Evolutionary conservation across 2,797 vertebrate species (phyloP).

Genomic region (Menidia menidia): DNA sequence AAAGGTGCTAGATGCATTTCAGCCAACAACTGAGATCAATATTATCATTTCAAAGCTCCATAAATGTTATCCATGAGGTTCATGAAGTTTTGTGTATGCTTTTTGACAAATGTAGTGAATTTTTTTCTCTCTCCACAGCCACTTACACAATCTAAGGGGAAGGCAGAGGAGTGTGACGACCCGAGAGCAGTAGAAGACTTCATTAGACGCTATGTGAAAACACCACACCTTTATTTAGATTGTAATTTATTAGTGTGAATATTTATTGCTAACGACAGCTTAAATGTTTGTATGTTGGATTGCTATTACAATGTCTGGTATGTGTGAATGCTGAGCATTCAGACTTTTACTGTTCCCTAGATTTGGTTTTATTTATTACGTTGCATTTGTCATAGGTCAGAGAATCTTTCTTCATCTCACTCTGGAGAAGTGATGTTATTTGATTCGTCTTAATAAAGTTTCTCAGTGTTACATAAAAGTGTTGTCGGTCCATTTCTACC

Average conservation of each 20-base stretch:
- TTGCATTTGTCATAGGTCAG: conserved; percentile 74
- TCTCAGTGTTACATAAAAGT: conserved; percentile 64
- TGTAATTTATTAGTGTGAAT: conserved; percentile 82
- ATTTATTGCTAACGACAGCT: conserved; percentile 76
- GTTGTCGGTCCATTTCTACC: conserved; percentile 8
- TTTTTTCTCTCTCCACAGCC: conserved; percentile 39
- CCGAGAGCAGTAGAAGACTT: conserved; percentile 39
- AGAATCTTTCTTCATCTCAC: conserved; percentile 51
- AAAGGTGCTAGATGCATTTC: neutral
- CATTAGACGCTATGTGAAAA: conserved; percentile 53
- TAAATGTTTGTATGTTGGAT: conserved; percentile 47
- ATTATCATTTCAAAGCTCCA: neutral
- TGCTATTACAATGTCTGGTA: conserved; percentile 34
- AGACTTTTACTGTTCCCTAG: conserved; percentile 37
- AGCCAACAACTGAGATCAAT: neutral
- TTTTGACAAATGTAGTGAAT: neutral
- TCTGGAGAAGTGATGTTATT: conserved; percentile 60
- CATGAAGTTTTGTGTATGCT: neutral
- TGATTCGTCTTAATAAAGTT: conserved; percentile 71
- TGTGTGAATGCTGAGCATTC: conserved; percentile 64
- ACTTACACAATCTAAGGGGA: conserved; percentile 11
- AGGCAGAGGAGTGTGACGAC: conserved; percentile 14
- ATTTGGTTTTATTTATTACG: conserved; percentile 77
- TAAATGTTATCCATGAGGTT: neutral
- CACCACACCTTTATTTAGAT: conserved; percentile 50